These are phyloP conservation scores for Tadarida brasiliensis DNA, from an alignment of 2,797 vertebrate species.

Conservation along the genomic window DNA sequence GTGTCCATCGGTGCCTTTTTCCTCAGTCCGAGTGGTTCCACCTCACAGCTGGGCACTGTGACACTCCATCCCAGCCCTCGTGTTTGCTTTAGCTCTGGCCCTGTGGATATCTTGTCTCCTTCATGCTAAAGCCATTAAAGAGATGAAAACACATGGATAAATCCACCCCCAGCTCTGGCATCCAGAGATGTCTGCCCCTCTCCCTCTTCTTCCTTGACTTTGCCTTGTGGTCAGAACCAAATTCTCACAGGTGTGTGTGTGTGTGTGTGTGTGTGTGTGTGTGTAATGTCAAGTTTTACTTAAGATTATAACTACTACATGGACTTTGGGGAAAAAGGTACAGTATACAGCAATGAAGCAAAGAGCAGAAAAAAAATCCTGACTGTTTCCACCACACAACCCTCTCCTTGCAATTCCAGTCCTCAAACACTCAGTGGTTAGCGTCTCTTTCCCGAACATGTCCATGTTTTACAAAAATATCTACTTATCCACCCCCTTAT, in stretches of 20 bases:
- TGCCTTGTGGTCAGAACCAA: background rate
- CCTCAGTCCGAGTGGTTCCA: background rate
- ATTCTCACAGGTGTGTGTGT: background rate
- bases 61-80: too few species aligned
- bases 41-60: background rate
- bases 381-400: background rate
- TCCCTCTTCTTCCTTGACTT: background rate
- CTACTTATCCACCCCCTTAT: background rate
- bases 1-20: background rate
- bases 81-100: accelerated
- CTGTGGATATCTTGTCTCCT: accelerated
- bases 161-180: background rate
- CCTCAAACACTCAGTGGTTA: background rate
- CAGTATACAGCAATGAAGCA: background rate
- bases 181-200: background rate
- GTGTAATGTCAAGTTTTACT: background rate
- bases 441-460: background rate
- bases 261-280: background rate
- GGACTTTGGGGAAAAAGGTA: background rate
- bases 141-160: accelerated
- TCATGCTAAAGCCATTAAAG: background rate
- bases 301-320: background rate
- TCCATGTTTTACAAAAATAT: background rate
- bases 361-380: background rate
- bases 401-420: background rate